Conservation (phyloP, 2,888 invertebrate species). For the Lasioglossum morio region DNA sequence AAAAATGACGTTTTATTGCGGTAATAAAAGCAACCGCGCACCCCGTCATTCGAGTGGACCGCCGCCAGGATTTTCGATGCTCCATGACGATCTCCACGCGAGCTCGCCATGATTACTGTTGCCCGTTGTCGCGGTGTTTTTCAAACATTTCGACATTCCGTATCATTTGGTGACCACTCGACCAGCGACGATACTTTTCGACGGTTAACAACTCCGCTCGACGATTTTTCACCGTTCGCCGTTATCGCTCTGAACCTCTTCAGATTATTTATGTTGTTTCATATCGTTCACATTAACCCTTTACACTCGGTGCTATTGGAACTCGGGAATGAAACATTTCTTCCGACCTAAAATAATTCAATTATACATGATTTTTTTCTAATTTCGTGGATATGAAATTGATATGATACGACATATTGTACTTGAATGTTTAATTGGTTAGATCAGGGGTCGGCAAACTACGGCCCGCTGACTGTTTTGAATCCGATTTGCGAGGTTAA, state of each 20-base stretch:
- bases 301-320: too few species aligned
- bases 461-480: too few species aligned
- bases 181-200: background rate
- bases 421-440: too few species aligned
- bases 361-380: too few species aligned
- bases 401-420: too few species aligned
- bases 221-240: background rate
- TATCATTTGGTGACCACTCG: slow-evolving; percentile 17
- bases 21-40: slow-evolving; percentile 35
- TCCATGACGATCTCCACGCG: slow-evolving; percentile 21
- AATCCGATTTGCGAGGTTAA: too few species aligned
- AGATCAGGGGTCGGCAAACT: too few species aligned
- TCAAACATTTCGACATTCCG: slow-evolving; percentile 5
- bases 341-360: too few species aligned
- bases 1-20: slow-evolving; percentile 62
- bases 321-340: too few species aligned
- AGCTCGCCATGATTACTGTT: slow-evolving; percentile 9
- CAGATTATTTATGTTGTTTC: too few species aligned
- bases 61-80: slow-evolving; percentile 42
- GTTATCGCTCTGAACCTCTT: background rate
- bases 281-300: too few species aligned
- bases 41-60: slow-evolving; percentile 38
- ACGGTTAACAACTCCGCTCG: background rate
- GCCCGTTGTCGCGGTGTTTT: slow-evolving; percentile 35
- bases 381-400: too few species aligned